A percentile compares a stretch with the other conserved stretches of the same genome.
Evolutionary conservation across 2,113 vertebrate species (phyloP).

Genomic region (Ancistrus triradiatus): DNA sequence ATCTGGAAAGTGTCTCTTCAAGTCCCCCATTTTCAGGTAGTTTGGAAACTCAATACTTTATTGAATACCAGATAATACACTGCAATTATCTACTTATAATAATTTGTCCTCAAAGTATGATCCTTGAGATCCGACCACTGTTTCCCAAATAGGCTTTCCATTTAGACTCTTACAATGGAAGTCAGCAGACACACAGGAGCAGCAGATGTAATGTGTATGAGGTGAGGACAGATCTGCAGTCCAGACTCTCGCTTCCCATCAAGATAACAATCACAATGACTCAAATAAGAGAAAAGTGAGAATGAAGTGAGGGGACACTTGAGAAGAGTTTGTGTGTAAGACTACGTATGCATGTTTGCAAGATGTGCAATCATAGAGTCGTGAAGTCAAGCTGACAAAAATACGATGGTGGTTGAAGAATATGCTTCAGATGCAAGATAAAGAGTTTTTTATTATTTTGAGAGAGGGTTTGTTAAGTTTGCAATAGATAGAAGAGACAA

Average conservation of each 20-base stretch:
- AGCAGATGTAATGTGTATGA: too few species aligned
- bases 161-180: too few species aligned
- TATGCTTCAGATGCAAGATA: constrained; percentile 63
- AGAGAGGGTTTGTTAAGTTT: constrained; percentile 4
- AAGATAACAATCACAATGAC: not conserved
- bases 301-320: not conserved
- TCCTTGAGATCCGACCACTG: too few species aligned
- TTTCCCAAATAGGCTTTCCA: too few species aligned
- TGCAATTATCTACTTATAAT: too few species aligned
- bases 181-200: too few species aligned
- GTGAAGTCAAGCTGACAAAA: constrained; percentile 52
- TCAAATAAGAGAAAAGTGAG: not conserved
- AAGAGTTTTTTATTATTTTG: constrained; percentile 24
- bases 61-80: too few species aligned
- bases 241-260: not conserved
- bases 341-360: constrained; percentile 13
- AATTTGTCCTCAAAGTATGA: too few species aligned
- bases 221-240: constrained; percentile 13
- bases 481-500: not conserved
- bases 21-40: too few species aligned
- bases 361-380: constrained; percentile 55
- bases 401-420: constrained; percentile 35
- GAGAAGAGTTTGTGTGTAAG: constrained; percentile 3
- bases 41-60: too few species aligned
- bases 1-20: too few species aligned